Evolutionary conservation across 2,797 vertebrate species (phyloP).

Genomic region (Mionectes olivaceus): DNA sequence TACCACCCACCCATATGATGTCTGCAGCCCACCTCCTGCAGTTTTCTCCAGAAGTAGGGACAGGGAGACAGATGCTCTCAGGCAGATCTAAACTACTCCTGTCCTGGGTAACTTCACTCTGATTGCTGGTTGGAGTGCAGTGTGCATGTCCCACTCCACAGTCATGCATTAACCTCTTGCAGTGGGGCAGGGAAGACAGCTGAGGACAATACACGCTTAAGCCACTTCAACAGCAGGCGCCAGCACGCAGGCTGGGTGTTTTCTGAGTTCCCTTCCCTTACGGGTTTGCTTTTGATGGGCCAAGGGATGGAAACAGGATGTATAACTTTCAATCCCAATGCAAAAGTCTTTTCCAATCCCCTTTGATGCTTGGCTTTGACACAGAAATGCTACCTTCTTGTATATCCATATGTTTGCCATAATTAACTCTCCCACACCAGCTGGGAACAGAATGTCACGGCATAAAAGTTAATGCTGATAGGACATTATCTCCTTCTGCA

Average conservation of each 20-base stretch:
- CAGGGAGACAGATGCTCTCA: background rate
- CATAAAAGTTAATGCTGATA: background rate
- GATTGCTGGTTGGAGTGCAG: background rate
- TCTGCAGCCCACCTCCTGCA: fast-evolving
- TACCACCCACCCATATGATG: background rate
- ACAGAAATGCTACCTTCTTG: background rate
- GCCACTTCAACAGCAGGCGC: background rate
- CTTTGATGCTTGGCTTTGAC: background rate
- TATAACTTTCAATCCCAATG: background rate
- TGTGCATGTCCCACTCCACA: fast-evolving
- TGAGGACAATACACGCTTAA: background rate
- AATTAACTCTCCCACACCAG: background rate
- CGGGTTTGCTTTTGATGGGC: background rate
- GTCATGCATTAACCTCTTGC: background rate
- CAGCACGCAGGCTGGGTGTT: background rate
- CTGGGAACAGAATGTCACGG: background rate
- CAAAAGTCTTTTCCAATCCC: background rate
- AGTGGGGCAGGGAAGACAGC: background rate
- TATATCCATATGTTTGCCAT: background rate
- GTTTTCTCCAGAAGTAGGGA: background rate
- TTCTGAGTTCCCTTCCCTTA: background rate
- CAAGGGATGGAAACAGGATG: background rate
- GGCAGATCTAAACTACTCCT: background rate
- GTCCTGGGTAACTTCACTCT: background rate
- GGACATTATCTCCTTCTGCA: background rate